A percentile compares a stretch with the other conserved stretches of the same genome.
phyloP scores from a whole-genome alignment of 2,797 vertebrate species.

The Paedocypris micromegethes region DNA sequence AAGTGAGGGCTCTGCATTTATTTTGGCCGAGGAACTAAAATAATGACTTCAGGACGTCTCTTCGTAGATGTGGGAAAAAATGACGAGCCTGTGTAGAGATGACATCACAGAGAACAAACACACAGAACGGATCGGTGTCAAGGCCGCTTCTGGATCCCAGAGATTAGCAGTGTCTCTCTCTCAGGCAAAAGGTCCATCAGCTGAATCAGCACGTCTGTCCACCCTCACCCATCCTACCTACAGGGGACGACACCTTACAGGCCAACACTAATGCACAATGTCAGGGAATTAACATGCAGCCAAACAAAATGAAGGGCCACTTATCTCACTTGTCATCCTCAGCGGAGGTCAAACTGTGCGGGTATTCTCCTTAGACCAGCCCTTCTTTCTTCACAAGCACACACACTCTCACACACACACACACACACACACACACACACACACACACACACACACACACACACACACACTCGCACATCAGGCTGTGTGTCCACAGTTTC shows the following conservation, averaged over 20 bases:
- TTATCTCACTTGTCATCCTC: constrained; percentile 23
- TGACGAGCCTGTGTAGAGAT: too few species aligned
- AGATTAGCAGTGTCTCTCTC: constrained; percentile 21
- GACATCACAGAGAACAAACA: too few species aligned
- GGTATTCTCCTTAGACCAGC: neutral
- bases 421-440: too few species aligned
- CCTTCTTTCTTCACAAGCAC: constrained; percentile 16
- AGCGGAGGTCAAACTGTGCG: constrained; percentile 33
- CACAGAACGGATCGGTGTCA: too few species aligned
- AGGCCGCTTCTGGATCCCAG: neutral
- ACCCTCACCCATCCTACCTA: constrained; percentile 37
- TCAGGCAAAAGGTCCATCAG: constrained; percentile 11
- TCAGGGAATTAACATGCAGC: constrained; percentile 51
- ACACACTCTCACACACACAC: neutral
- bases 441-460: neutral
- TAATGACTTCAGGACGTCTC: too few species aligned
- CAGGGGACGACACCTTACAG: constrained; percentile 44
- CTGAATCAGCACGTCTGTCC: constrained; percentile 32
- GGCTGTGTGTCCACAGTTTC: too few species aligned
- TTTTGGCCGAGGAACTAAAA: too few species aligned
- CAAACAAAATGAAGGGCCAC: constrained; percentile 7
- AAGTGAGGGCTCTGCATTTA: too few species aligned
- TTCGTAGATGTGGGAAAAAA: too few species aligned
- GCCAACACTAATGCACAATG: constrained; percentile 51
- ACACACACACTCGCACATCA: too few species aligned